Evolutionary conservation across 2,113 vertebrate species (phyloP), one percentile per base, ranked within the genome.

Genomic region (Mola mola): DNA sequence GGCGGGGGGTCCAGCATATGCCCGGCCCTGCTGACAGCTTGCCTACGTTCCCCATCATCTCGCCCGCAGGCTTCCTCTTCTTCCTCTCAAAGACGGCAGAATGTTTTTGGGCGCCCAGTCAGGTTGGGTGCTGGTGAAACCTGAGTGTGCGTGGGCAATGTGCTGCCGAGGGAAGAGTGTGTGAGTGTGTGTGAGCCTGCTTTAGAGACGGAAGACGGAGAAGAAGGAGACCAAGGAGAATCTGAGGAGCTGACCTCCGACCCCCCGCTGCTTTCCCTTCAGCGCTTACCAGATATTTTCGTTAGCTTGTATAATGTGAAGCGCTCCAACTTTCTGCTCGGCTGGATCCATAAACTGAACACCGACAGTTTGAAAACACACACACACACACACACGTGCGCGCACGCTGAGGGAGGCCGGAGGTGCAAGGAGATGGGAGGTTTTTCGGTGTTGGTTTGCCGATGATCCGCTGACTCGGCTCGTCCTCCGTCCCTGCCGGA

Each of bases 11-110:
- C 63, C 73, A 85, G 85, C 90, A 90, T 89, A 90, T 91, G 90
- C 83, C 78, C 75, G 33, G 75, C 83, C 86, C 79, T 80, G 87
- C 82, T 87, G 86, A 85, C 89, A 91, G 89, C 85, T 85, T 89
- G 87, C 77, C 75, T 87, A 69, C 75, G 57, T 73, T 75, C 68
- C 63, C 69, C 52, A 67, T 61, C 53, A 74, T 86, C 74, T 78
- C 66, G 84, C 88, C 90, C 80, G 69, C 65, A 84, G 91, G 90
- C 86, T 81, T 47, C 44, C 19, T 42, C 40, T 59, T 75, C 58
- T 67, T 75, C 72, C 47, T 88, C 80, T 88, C 79, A 79, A 69
- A 78, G 66, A 63, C 28, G 29, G 61, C 65, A 67, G 61, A 66
- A 38, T 57, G 44, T 59, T 66, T 78, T 66, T 55, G 81, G 81